Base-by-base conservation (phyloP, 1,140 invertebrate genomes). In the Drosophila truncata region DNA sequence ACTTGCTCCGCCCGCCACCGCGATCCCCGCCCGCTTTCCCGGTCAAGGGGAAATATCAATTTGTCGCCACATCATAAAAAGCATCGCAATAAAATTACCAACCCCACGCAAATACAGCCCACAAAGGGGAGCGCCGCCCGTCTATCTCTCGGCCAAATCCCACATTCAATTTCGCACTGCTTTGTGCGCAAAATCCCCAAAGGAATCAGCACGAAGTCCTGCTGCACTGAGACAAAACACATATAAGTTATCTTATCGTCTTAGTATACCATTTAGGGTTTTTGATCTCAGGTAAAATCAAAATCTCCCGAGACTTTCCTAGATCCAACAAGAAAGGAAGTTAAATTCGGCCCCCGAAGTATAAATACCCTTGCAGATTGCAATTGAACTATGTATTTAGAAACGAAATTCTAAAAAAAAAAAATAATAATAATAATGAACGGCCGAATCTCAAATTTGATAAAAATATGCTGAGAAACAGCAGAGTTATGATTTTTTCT, bases 11-110 rank as follows among this genome's bases (percentile, higher is more conserved):
- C 27, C n/a, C n/a, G n/a, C 31, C 41, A n/a, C n/a, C 13, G 18
- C 35, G n/a, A n/a, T n/a, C 35, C n/a, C 13, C 44, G n/a, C 18
- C 14, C 23, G 14, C n/a, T n/a, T 39, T 39, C 10, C 37, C 31
- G 50, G 73, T 76, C 72, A 74, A 42, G 70, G 73, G 65, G 88
- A 91, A 91, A 88, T 91, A 91, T 91, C 88, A 91, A 91, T 91
- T 91, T 91, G 88, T 91, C 88, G 88, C 81, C 84, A 91, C 88
- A 91, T 91, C 88, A 91, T 91, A 91, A 91, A 91, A 90, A 91
- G 84, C 88, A 87, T 50, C 75, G 81, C 88, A 91, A 91, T 91
- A 91, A 91, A 91, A 91, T 91, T 91, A 88, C 81, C 77, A 64
- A 66, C 46, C 64, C 44, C 52, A 60, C 73, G 73, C 73, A 75